A percentile compares a stretch with the other conserved stretches of the same genome.
phyloP scores from a whole-genome alignment of 2,888 invertebrate genomes.

The Nomada fucata region DNA sequence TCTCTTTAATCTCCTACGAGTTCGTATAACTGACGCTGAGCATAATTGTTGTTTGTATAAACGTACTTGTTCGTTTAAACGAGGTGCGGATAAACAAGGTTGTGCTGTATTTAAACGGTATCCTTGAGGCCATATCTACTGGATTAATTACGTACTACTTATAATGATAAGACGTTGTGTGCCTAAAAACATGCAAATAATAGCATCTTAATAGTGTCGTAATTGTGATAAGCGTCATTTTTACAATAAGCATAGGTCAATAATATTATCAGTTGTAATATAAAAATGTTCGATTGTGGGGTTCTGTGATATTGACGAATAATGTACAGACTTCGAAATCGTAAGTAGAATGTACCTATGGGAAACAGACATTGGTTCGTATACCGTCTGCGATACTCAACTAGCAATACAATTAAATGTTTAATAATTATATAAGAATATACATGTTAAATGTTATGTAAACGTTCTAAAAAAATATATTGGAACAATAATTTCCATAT shows the following conservation, averaged over 20 bases:
- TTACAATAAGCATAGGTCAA: not conserved
- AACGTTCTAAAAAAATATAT: constrained; percentile 30
- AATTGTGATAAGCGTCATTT: constrained; percentile 21
- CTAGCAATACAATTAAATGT: constrained; percentile 8
- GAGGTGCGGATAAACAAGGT: too few species aligned
- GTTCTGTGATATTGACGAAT: constrained; percentile 51
- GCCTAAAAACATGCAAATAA: constrained; percentile 32
- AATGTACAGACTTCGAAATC: constrained; percentile 35
- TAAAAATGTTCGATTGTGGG: constrained; percentile 23
- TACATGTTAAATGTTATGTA: constrained; percentile 20
- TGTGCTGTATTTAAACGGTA: constrained; percentile 7
- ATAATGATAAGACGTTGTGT: not conserved
- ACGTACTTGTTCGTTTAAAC: too few species aligned
- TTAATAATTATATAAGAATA: constrained; percentile 5
- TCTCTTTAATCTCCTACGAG: too few species aligned
- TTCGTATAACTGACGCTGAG: too few species aligned
- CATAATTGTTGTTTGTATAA: too few species aligned
- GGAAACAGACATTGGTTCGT: not conserved
- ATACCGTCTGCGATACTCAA: constrained; percentile 6
- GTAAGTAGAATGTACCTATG: constrained; percentile 34
- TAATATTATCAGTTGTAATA: not conserved
- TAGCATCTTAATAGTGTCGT: constrained; percentile 7
- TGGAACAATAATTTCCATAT: constrained; percentile 18
- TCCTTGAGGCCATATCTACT: constrained; percentile 2
- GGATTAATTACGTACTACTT: not conserved